Base-by-base conservation (phyloP, 2,113 vertebrate species). In the Notiomystis cincta region DNA sequence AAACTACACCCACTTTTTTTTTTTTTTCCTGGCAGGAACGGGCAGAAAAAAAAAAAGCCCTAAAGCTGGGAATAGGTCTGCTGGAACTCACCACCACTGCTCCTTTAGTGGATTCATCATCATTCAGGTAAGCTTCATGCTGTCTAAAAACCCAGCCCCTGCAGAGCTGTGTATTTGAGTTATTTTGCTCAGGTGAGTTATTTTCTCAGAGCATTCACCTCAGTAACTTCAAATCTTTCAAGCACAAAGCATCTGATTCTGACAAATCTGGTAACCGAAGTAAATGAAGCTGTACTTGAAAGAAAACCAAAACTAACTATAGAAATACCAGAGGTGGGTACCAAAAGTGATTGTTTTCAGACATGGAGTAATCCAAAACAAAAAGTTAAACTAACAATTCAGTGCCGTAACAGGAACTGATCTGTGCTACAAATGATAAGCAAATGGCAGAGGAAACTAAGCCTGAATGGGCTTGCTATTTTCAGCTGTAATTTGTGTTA, bases 401-500 rank as follows among this genome's bases (percentile, higher is more conserved):
- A 70, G 1, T 69, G 28, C 13, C 8, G 5, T 75, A 82, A 23
- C 27, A 48, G 40, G 24, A 28, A 61, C 19, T 53, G 45, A 38
- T 44, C 4, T 0, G 4, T 30, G 19, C 40, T 53, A 12, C 51
- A 69, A 87, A 66, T 25, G 35, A 71, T 65, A 88, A 81, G 66
- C 75, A 85, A 93, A 89, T 28, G 79, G 40, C 37, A 67, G 44
- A 6, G n/a, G 71, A 72, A 91, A 85, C 16, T 78, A 94, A 92
- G 73, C 79, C 89, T 94, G 66, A 86, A 83, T 60, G 80, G 82
- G 25, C 40, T 51, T 42, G 20, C 81, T 73, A 72, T 88, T 93
- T 97, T 88, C 23, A n/a, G 62, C 87, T 92, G 38, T 54, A 88
- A 54, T 77, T 91, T 96, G 66, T 69, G 53, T 45, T 53, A 45